A percentile compares a stretch with the other conserved stretches of the same genome.
Conservation (phyloP, 92 coral and sea anemone genomes). For the Ricordea florida region DNA sequence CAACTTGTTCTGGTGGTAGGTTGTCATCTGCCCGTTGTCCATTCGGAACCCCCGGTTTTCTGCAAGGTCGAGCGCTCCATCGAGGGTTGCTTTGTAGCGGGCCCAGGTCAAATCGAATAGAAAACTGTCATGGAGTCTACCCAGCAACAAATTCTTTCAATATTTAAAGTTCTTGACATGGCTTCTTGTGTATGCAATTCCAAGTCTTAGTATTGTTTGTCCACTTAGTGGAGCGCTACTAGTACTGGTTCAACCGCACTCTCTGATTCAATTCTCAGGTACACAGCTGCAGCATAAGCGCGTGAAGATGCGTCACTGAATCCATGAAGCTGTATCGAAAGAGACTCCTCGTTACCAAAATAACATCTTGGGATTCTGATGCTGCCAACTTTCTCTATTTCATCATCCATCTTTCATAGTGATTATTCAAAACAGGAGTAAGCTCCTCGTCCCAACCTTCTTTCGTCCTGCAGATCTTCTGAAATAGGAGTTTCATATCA, state of each 20-base stretch:
- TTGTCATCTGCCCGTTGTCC: no score
- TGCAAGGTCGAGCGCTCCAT: no score
- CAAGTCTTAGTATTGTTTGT: slow-evolving; percentile 51
- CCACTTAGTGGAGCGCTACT: slow-evolving; percentile 43
- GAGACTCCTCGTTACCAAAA: not conserved
- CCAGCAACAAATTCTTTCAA: slow-evolving; percentile 27
- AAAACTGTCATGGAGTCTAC: no score
- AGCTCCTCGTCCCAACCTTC: slow-evolving; percentile 35
- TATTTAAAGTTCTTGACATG: slow-evolving; percentile 13
- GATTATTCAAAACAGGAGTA: not conserved
- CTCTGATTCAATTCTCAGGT: slow-evolving; percentile 32
- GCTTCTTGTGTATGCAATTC: slow-evolving; percentile 10
- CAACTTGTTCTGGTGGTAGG: no score
- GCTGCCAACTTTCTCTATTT: slow-evolving; percentile 15
- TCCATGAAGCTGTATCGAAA: slow-evolving; percentile 7
- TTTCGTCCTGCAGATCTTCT: slow-evolving; percentile 40
- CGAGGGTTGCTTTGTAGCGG: no score
- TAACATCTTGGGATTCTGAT: slow-evolving; percentile 20
- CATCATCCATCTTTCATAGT: slow-evolving; percentile 1
- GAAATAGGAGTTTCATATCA: slow-evolving; percentile 44
- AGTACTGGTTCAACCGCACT: slow-evolving; percentile 3
- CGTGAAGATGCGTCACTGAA: slow-evolving; percentile 23
- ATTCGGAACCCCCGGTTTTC: no score
- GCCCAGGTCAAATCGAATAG: no score
- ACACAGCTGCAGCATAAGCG: slow-evolving; percentile 44